phyloP scores from a whole-genome alignment of 1,140 invertebrate species.

The Pogonus chalceus region DNA sequence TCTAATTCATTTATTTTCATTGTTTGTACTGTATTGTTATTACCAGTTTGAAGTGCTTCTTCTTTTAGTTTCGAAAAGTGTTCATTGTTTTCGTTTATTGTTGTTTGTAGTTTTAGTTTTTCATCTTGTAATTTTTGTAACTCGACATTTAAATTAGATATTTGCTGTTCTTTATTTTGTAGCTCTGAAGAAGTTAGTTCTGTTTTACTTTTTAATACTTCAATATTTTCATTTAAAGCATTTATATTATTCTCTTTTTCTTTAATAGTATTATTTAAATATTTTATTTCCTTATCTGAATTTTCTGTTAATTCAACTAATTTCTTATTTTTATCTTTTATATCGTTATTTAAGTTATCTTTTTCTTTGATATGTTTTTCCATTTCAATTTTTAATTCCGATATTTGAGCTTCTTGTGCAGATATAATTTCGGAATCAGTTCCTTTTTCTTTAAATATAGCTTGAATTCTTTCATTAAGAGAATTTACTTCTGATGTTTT shows the following conservation, averaged over 20 bases:
- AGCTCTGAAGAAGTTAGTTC: conserved; percentile 27
- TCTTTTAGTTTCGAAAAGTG: conserved; percentile 9
- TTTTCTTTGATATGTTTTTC: conserved; percentile 8
- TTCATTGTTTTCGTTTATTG: conserved; percentile 15
- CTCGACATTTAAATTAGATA: conserved; percentile 10
- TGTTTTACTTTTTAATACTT: conserved; percentile 33
- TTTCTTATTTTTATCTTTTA: conserved; percentile 13
- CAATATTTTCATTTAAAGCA: conserved; percentile 31
- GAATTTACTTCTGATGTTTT: conserved; percentile 14
- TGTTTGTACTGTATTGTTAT: neutral
- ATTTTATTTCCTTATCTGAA: conserved; percentile 32
- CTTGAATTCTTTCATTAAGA: conserved; percentile 4
- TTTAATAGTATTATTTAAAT: conserved; percentile 33
- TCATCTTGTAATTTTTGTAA: conserved; percentile 27
- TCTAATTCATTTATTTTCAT: neutral
- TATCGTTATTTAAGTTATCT: conserved; percentile 20
- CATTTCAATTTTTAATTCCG: conserved; percentile 19
- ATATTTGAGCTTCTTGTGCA: conserved; percentile 20
- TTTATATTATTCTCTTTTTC: conserved; percentile 32
- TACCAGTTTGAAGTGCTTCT: conserved; percentile 6
- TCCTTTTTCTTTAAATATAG: conserved; percentile 3
- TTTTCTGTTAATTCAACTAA: conserved; percentile 32
- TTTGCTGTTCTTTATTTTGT: conserved; percentile 11
- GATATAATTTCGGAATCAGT: neutral
- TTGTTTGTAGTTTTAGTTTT: conserved; percentile 33